phyloP scores from a whole-genome alignment of 1,140 invertebrate genomes.

The Ceratina japonica region DNA sequence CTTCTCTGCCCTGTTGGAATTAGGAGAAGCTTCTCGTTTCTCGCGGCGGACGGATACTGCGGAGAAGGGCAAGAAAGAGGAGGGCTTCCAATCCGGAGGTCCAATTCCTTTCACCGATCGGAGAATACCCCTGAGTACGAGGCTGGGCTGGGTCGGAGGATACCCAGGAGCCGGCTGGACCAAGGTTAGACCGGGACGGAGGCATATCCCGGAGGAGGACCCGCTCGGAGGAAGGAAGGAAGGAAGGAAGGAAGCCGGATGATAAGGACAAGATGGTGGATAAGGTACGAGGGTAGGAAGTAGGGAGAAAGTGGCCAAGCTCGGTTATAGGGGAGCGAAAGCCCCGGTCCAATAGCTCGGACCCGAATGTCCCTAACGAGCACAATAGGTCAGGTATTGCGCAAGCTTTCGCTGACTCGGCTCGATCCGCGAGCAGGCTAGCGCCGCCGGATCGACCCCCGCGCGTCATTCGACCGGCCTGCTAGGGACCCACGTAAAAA shows the following conservation, averaged over 20 bases:
- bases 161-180: constrained; percentile 14
- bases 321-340: constrained; percentile 20
- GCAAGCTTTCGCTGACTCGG: constrained; percentile 66
- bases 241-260: constrained; percentile 25
- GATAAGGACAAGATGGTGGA: constrained; percentile 56
- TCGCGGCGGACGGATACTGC: constrained; percentile 25
- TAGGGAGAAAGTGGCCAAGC: too few relatives aligned
- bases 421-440: constrained; percentile 30
- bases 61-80: constrained; percentile 19
- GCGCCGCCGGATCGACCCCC: constrained; percentile 36
- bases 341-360: constrained; percentile 54
- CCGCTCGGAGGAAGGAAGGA: background rate
- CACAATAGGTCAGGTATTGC: constrained; percentile 68
- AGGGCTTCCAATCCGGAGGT: constrained; percentile 55
- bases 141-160: constrained; percentile 1
- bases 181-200: constrained; percentile 3
- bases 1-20: constrained; percentile 44
- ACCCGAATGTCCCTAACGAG: constrained; percentile 65
- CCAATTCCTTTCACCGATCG: constrained; percentile 59
- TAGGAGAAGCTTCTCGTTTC: constrained; percentile 59
- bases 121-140: constrained; percentile 45
- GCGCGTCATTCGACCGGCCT: constrained; percentile 26
- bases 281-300: constrained; percentile 7
- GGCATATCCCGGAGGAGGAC: background rate
- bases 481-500: background rate